Percentiles rank a stretch among this genome's conserved stretches.
These are phyloP conservation scores for Trissolcus japonicus DNA, from an alignment of 2,888 invertebrate species.

Conservation along the genomic window DNA sequence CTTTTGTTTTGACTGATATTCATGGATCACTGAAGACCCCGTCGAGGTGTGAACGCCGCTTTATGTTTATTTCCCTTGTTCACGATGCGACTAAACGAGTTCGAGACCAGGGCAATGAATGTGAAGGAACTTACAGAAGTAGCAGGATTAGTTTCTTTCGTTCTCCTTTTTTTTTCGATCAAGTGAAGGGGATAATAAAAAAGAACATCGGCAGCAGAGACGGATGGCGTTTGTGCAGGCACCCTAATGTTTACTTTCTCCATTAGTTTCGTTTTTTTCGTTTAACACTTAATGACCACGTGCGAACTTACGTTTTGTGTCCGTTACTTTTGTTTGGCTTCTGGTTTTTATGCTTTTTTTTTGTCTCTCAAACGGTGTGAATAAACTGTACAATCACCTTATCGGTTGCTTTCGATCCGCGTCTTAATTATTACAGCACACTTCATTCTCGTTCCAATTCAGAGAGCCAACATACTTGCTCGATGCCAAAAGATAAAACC, in stretches of 20 bases:
- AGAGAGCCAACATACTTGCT: too few relatives aligned
- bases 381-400: neutral
- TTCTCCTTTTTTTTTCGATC: neutral
- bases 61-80: slow-evolving; percentile 10
- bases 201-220: neutral
- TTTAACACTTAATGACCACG: slow-evolving; percentile 38
- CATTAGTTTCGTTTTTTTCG: slow-evolving; percentile 44
- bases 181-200: slow-evolving; percentile 1
- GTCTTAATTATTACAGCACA: too few relatives aligned
- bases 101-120: too few relatives aligned
- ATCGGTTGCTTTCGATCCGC: too few relatives aligned
- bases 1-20: slow-evolving; percentile 7
- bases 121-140: too few relatives aligned
- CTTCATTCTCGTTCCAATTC: too few relatives aligned
- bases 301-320: slow-evolving; percentile 11
- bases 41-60: neutral
- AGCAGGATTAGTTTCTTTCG: too few relatives aligned
- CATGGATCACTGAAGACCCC: neutral
- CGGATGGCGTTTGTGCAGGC: slow-evolving; percentile 10
- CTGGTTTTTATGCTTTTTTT: neutral
- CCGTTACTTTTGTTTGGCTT: slow-evolving; percentile 1
- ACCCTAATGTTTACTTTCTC: slow-evolving; percentile 39
- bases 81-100: slow-evolving; percentile 2
- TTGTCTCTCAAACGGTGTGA: neutral
- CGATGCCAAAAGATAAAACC: too few relatives aligned